Percentiles rank a stretch among this genome's conserved stretches.
Evolutionary conservation across 2,113 vertebrate species (phyloP).

Genomic region (Mugil cephalus): DNA sequence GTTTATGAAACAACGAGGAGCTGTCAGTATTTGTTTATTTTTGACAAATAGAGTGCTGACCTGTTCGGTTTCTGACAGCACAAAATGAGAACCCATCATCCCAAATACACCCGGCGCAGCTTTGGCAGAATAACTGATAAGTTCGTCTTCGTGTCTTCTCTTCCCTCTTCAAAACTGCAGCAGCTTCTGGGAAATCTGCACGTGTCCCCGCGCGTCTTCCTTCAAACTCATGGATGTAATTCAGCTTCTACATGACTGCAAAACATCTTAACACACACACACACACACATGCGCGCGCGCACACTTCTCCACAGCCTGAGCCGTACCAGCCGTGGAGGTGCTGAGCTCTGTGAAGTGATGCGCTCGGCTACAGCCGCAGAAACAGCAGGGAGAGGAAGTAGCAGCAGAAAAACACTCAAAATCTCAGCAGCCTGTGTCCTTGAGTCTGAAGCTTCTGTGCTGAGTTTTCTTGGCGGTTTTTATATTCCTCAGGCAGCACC

Average conservation of each 20-base stretch:
- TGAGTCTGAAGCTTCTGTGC: constrained; percentile 22
- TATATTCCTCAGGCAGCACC: neutral
- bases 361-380: constrained; percentile 32
- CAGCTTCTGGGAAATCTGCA: neutral
- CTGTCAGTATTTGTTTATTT: constrained; percentile 36
- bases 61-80: constrained; percentile 20
- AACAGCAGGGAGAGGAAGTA: constrained; percentile 36
- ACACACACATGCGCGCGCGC: constrained; percentile 6
- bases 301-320: constrained; percentile 4
- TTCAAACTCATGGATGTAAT: constrained; percentile 2
- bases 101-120: constrained; percentile 5
- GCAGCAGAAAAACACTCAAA: constrained; percentile 38
- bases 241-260: constrained; percentile 8
- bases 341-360: constrained; percentile 40
- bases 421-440: constrained; percentile 47
- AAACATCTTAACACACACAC: constrained; percentile 18
- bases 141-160: neutral
- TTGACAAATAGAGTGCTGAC: constrained; percentile 33
- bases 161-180: neutral
- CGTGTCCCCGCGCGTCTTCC: neutral
- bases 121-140: neutral
- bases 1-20: constrained; percentile 21
- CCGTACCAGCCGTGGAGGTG: constrained; percentile 14
- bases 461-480: constrained; percentile 14
- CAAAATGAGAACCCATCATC: neutral